Base-by-base conservation (phyloP, 2,113 vertebrate genomes). In the Machaerirhynchus nigripectus region DNA sequence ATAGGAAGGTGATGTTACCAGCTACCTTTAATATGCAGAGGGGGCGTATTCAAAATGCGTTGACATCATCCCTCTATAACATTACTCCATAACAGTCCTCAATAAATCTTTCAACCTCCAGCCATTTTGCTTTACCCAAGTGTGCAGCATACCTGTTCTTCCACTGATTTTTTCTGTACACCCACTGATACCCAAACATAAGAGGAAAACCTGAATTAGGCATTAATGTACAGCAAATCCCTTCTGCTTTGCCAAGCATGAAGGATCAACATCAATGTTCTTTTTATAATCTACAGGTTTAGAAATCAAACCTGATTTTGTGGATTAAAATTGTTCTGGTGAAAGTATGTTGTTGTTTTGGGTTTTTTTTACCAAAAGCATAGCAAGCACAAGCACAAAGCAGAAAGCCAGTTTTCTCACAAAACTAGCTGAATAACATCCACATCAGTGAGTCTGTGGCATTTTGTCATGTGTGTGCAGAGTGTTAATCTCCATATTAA, bases 31-130 rank as follows among this genome's bases (percentile, higher is more conserved):
- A 74, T 37, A 74, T 55, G 50, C 65, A 94, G 57, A 69, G 5
- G 37, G 9, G 49, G 70, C 0, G 1, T 90, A 68, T 26, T 7
- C 84, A 30, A 88, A 92, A 76, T 33, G 82, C 55, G 46, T 31
- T 11, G 0, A 69, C 0, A 0, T 70, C 9, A 10, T 42, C 63
- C n/a, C 67, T 83, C 53, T 28, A 52, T 31, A 82, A 59, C 49
- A 46, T 76, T 91, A 65, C 78, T 83, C 80, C 53, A 1, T 19
- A 90, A 56, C 74, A 86, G 64, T n/a, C 33, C 47, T 50, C 79
- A 89, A 61, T 65, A 94, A 87, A 88, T 84, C 78, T 91, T 85
- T 85, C 96, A 88, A 39, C 31, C 33, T 89, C 40, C 20, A 91
- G 65, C 31, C n/a, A 50, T 57, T 85, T 39, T 73, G 67, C 59